Percentiles rank a stretch among this genome's conserved stretches.
phyloP scores from a whole-genome alignment of 1,140 invertebrate species.

The Heliothis virescens region DNA sequence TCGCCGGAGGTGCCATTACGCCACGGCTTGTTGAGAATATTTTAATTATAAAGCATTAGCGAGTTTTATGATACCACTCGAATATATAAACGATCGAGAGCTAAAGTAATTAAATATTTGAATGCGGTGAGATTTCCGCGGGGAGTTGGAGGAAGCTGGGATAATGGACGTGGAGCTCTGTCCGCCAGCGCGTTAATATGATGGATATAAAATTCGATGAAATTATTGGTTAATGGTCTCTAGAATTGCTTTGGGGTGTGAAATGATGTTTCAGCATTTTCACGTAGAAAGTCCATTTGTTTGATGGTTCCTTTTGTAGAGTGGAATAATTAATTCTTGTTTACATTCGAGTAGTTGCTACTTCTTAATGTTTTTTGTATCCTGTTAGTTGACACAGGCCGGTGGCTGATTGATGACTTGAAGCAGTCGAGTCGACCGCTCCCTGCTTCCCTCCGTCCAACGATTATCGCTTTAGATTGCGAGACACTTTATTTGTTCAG shows the following conservation, averaged over 20 bases:
- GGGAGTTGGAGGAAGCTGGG: conserved; percentile 74
- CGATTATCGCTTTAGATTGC: conserved; percentile 62
- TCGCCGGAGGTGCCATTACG: conserved; percentile 86
- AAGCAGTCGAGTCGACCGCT: conserved; percentile 37
- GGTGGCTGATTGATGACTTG: conserved; percentile 60
- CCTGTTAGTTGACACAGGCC: conserved; percentile 33
- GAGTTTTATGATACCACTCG: conserved; percentile 85
- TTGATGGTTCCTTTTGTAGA: conserved; percentile 3
- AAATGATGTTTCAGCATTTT: conserved; percentile 64
- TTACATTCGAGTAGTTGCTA: conserved; percentile 32
- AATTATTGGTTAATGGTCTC: conserved; percentile 83
- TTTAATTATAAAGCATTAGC: conserved; percentile 87
- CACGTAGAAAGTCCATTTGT: conserved; percentile 50
- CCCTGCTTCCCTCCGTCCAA: conserved; percentile 43
- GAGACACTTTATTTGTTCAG: conserved; percentile 59
- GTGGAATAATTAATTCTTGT: conserved; percentile 28
- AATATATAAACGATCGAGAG: conserved; percentile 85
- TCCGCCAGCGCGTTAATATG: conserved; percentile 74
- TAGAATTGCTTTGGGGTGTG: conserved; percentile 71
- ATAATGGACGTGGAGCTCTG: conserved; percentile 73
- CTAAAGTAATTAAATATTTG: conserved; percentile 86
- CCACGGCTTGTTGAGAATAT: conserved; percentile 87
- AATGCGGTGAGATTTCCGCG: conserved; percentile 85
- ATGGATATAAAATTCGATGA: conserved; percentile 85
- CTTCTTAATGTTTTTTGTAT: conserved; percentile 39